Percentiles rank a stretch among this genome's conserved stretches.
phyloP scores from a whole-genome alignment of 2,888 invertebrate genomes.

The Drosophila emarginata region DNA sequence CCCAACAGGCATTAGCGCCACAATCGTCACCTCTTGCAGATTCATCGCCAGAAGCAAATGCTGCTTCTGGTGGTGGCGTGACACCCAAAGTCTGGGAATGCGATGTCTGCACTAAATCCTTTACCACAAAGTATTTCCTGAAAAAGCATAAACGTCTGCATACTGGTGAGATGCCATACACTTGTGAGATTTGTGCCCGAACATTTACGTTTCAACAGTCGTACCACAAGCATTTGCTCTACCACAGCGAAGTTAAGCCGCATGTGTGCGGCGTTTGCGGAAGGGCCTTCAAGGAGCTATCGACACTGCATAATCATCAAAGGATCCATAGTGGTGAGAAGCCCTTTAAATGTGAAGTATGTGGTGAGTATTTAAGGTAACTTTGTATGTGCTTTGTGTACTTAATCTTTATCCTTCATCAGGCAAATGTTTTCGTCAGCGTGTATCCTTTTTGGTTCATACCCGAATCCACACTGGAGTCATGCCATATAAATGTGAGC shows the following conservation, averaged over 20 bases:
- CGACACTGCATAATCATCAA: conserved; percentile 93
- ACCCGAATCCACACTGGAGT: conserved; percentile 91
- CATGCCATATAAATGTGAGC: conserved; percentile 92
- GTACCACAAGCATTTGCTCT: conserved; percentile 93
- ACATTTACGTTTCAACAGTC: conserved; percentile 95
- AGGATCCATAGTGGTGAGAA: conserved; percentile 91
- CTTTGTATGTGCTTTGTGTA: too few relatives aligned
- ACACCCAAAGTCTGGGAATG: conserved; percentile 93
- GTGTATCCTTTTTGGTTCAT: conserved; percentile 93
- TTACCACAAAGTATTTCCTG: conserved; percentile 94
- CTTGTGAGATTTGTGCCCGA: conserved; percentile 90
- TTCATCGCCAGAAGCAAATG: conserved; percentile 6
- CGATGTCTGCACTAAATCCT: conserved; percentile 91
- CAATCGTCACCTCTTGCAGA: conserved; percentile 25
- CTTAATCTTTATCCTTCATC: conserved; percentile 31
- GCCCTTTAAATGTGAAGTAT: conserved; percentile 93
- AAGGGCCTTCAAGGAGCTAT: conserved; percentile 92
- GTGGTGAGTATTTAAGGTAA: conserved; percentile 85
- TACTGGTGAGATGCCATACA: conserved; percentile 94
- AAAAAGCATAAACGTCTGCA: conserved; percentile 94
- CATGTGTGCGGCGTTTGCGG: conserved; percentile 90
- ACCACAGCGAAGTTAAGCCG: conserved; percentile 93
- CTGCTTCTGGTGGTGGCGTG: conserved; percentile 39
- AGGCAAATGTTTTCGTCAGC: conserved; percentile 94
- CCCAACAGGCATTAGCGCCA: conserved; percentile 42